Conservation (phyloP, 2,888 invertebrate species). For the Agrochola circellaris region DNA sequence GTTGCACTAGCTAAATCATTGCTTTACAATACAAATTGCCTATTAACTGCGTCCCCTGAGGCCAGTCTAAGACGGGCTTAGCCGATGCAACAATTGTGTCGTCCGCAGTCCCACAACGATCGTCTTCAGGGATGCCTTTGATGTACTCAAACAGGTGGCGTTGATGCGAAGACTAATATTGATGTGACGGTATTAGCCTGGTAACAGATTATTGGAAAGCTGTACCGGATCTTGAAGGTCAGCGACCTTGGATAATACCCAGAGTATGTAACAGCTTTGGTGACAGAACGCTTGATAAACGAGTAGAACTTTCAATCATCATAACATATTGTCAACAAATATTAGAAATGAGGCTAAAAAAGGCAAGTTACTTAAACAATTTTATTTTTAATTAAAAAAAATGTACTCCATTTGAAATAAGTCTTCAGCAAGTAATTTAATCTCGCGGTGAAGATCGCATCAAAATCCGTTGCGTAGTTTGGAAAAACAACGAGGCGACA, state of each 20-base stretch:
- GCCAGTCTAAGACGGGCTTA: conserved; percentile 22
- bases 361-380: too few species aligned
- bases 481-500: too few species aligned
- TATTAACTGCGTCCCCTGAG: conserved; percentile 66
- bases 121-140: conserved; percentile 21
- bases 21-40: conserved; percentile 76
- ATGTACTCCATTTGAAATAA: too few species aligned
- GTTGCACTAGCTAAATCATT: conserved; percentile 41
- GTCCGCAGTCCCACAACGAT: not conserved
- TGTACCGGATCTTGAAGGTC: not conserved
- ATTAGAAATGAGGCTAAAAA: too few species aligned
- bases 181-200: not conserved
- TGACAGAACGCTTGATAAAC: too few species aligned
- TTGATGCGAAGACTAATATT: conserved; percentile 12
- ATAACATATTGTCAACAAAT: too few species aligned
- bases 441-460: too few species aligned
- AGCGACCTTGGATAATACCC: not conserved
- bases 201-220: not conserved
- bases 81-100: conserved; percentile 46
- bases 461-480: too few species aligned
- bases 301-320: too few species aligned
- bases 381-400: too few species aligned
- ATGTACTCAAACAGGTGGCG: conserved; percentile 51
- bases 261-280: too few species aligned
- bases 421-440: too few species aligned